A percentile compares a stretch with the other conserved stretches of the same genome.
phyloP scores from a whole-genome alignment of 2,797 vertebrate species.

The Erithacus rubecula region DNA sequence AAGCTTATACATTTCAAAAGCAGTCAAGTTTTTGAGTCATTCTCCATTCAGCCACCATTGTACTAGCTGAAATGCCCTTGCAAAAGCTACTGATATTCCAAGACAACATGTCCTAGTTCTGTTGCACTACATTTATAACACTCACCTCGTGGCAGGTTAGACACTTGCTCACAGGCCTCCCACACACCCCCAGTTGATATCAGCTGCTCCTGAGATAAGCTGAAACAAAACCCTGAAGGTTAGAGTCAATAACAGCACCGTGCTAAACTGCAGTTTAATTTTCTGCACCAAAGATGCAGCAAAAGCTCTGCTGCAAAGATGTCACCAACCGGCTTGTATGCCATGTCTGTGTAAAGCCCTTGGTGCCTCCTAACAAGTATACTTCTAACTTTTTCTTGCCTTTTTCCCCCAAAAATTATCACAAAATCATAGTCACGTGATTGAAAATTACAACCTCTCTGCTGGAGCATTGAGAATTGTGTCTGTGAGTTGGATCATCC shows the following conservation, averaged over 20 bases:
- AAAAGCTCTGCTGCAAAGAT: too few relatives aligned
- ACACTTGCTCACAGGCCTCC: constrained; percentile 84
- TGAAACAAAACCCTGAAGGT: constrained; percentile 48
- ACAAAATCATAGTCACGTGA: background rate
- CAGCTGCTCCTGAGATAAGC: constrained; percentile 86
- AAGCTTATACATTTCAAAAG: background rate
- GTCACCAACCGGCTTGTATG: background rate
- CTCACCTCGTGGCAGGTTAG: constrained; percentile 83
- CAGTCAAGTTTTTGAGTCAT: background rate
- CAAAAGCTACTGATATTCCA: background rate
- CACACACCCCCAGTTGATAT: constrained; percentile 87
- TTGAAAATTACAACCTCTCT: constrained; percentile 78
- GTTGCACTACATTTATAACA: background rate
- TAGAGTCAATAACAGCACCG: background rate
- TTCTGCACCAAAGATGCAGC: background rate
- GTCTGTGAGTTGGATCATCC: constrained; percentile 84
- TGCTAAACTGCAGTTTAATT: background rate
- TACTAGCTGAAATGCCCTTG: background rate
- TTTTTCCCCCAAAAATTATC: background rate
- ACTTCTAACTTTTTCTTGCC: background rate
- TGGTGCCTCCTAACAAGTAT: background rate
- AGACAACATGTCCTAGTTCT: background rate
- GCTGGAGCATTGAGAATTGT: constrained; percentile 77
- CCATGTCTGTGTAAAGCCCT: background rate
- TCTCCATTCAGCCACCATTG: background rate